Evolutionary conservation across 2,797 vertebrate genomes (phyloP).

Genomic region (Lepus townsendii): DNA sequence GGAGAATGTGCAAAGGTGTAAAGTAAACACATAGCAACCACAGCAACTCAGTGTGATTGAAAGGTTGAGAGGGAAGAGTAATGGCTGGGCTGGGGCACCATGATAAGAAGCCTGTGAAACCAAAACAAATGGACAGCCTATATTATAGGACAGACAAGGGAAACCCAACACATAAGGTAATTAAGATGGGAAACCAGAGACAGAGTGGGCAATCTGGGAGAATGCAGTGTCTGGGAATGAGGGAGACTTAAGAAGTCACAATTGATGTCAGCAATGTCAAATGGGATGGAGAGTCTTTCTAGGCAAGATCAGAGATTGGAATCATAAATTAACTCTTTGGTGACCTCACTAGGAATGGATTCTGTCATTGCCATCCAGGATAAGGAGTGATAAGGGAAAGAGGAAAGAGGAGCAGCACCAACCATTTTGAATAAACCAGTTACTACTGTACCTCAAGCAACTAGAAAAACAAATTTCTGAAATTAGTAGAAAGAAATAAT

Average conservation of each 20-base stretch:
- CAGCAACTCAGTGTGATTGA: too few species aligned
- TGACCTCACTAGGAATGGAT: not conserved
- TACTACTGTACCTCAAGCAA: too few species aligned
- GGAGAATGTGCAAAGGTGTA: not conserved
- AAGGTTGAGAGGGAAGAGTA: not conserved
- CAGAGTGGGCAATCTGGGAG: not conserved
- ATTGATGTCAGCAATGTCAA: not conserved
- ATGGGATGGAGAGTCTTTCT: not conserved
- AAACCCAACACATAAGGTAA: not conserved
- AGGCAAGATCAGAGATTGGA: not conserved
- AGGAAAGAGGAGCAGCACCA: not conserved
- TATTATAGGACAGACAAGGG: not conserved
- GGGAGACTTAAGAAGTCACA: not conserved
- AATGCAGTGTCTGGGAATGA: not conserved
- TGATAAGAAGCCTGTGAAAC: not conserved
- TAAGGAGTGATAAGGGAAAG: not conserved
- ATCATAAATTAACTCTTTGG: not conserved
- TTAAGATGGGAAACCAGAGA: not conserved
- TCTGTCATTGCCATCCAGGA: not conserved
- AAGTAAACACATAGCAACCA: not conserved
- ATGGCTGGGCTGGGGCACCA: not conserved
- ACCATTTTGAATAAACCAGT: too few species aligned
- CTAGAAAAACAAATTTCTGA: too few species aligned
- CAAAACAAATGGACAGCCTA: not conserved
- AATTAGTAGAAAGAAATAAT: too few species aligned